Base-by-base conservation (phyloP, 2,797 vertebrate genomes). In the Poeciliopsis gracilis region DNA sequence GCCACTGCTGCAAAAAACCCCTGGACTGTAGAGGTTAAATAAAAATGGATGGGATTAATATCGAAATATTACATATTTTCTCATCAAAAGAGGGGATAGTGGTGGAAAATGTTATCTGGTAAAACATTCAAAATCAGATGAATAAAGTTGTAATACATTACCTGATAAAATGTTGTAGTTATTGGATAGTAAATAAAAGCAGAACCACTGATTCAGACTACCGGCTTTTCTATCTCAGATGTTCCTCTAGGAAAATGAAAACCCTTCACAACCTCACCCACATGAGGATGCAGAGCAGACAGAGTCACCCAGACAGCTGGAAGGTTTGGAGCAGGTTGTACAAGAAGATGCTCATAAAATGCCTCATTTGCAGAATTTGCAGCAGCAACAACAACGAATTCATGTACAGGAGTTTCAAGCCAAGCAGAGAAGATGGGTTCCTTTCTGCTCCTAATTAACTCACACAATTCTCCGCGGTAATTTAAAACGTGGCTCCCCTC, bases 371-470 rank as follows among this genome's bases (percentile, higher is more conserved):
- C 57, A 61, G 57, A 61, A 33, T 33, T 61, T 7, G 1, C 30
- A 33, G 23, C 55, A 57, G 13, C 55, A 59, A 15, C 51, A 23
- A 53, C 25, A 55, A 25, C 51, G n/a, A 25, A 55, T n/a, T 25
- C 51, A 12, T 36, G 4, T 30, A 47, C 4, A 5, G 46, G n/a
- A 53, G n/a, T 23, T 5, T 38, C 25, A 46, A 51, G 70, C n/a
- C 4, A 33, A 3, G 33, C 30, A 30, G 1, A 30, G 36, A 36
- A 1, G 57, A 55, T 30, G 8, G 59, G 72, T 18, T 66, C 38
- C 67, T 46, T 45, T 9, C 45, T 66, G 49, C 59, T n/a, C 72
- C 7, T 72, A 75, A 81, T 79, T 71, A 82, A 79, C 46, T 73
- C 49, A 20, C 38, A 77, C 28, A 77, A 51, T 30, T 13, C 67